A percentile compares a stretch with the other conserved stretches of the same genome.
Evolutionary conservation across 2,797 vertebrate genomes (phyloP).

Genomic region (Nannoperca australis): DNA sequence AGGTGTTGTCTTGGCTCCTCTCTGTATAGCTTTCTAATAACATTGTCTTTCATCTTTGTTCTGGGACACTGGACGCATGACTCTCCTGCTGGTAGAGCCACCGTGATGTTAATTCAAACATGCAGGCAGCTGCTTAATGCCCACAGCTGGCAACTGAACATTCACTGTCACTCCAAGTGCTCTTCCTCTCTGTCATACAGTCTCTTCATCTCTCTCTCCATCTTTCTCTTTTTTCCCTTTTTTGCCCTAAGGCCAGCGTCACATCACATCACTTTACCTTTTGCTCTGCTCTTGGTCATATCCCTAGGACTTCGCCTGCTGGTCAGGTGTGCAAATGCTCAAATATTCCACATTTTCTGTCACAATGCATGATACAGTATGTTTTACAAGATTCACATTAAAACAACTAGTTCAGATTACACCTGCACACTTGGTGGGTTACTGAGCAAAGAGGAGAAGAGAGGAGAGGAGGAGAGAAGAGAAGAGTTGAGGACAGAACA

Average conservation of each 20-base stretch:
- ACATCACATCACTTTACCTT: slow-evolving; percentile 64
- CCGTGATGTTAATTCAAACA: slow-evolving; percentile 70
- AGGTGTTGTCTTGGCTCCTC: neutral
- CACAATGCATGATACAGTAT: neutral
- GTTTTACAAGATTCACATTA: neutral
- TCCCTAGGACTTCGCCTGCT: slow-evolving; percentile 19
- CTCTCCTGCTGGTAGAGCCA: slow-evolving; percentile 54
- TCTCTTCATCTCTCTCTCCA: slow-evolving; percentile 38
- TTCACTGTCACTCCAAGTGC: slow-evolving; percentile 50
- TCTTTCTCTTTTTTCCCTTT: slow-evolving; percentile 21
- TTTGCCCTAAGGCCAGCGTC: slow-evolving; percentile 65
- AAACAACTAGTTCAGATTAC: slow-evolving; percentile 2
- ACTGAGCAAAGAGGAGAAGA: neutral
- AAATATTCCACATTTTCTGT: slow-evolving; percentile 7
- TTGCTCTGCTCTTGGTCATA: slow-evolving; percentile 1
- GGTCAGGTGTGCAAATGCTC: slow-evolving; percentile 20
- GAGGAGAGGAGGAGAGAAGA: slow-evolving; percentile 12
- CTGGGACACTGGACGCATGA: slow-evolving; percentile 7
- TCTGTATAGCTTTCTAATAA: slow-evolving; percentile 16
- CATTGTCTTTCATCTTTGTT: slow-evolving; percentile 5
- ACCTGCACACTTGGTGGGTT: neutral
- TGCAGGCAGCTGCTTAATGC: slow-evolving; percentile 77
- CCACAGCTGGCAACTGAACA: slow-evolving; percentile 72
- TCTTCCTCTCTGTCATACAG: slow-evolving; percentile 35
- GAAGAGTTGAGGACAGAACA: slow-evolving; percentile 2